These are phyloP conservation scores for Neoscelio sp. DNA, from an alignment of 2,888 invertebrate species.

Conservation along the genomic window DNA sequence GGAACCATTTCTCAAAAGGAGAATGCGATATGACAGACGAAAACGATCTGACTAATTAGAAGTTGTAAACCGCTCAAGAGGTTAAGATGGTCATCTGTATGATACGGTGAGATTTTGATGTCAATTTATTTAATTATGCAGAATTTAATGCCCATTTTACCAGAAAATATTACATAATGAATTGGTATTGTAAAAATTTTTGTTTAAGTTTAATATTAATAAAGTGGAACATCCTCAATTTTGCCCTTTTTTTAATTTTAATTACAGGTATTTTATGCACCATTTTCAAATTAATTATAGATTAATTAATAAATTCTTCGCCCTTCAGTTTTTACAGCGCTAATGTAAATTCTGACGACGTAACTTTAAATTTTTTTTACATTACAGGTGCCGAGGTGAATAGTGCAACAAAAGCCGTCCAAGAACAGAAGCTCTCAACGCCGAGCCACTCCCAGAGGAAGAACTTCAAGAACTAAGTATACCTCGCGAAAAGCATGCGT, in stretches of 20 bases:
- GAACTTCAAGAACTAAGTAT: slow-evolving; percentile 80
- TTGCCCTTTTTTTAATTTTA: too few species aligned
- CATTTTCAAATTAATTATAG: too few species aligned
- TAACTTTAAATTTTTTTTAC: neutral
- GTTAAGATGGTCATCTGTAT: slow-evolving; percentile 73
- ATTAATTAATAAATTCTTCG: too few species aligned
- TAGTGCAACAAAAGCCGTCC: slow-evolving; percentile 50
- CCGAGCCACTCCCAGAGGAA: slow-evolving; percentile 79
- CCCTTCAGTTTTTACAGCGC: too few species aligned
- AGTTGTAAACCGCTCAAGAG: slow-evolving; percentile 70
- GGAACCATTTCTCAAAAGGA: too few species aligned
- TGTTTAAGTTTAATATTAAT: too few species aligned
- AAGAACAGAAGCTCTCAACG: slow-evolving; percentile 77
- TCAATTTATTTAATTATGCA: neutral
- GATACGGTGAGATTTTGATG: slow-evolving; percentile 58
- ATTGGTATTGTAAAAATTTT: too few species aligned
- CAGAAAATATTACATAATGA: too few species aligned
- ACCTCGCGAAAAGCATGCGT: slow-evolving; percentile 79
- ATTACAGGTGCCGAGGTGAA: slow-evolving; percentile 59
- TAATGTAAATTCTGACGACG: too few species aligned
- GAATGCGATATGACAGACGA: slow-evolving; percentile 82
- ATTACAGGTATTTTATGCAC: too few species aligned
- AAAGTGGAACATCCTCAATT: too few species aligned
- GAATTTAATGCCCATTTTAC: too few species aligned
- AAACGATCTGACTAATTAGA: slow-evolving; percentile 81